Evolutionary conservation across 2,888 invertebrate species (phyloP), one percentile per base, ranked within the genome.

Genomic region (Seira musarum): DNA sequence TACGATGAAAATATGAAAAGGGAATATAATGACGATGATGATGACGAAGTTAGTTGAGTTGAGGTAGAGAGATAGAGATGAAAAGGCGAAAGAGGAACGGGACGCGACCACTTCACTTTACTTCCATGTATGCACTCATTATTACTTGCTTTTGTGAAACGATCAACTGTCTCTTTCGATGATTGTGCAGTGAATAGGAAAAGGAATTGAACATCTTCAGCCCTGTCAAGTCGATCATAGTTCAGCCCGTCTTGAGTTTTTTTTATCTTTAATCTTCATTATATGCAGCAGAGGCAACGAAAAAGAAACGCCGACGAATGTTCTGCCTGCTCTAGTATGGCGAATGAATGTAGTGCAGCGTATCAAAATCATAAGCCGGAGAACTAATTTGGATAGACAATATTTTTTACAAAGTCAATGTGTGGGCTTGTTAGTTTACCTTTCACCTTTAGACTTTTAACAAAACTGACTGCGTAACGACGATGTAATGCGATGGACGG

Each of bases 161-260:
- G 68, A 75, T 75, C 68, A 75, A 75, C 68, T 75, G 75, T 75
- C 75, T 68, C 30, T 68, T 75, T 68, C 19, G 68, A 68, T 75
- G 24, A 61, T 61, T 49, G 75, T 68, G 67, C 68, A 68, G 25
- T 68, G 57, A 68, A 68, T 68, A 68, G 68, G 68, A 74, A 40
- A 40, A 40, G 13, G 74, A 61, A 61, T 61, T 63, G 68, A 75
- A 68, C 68, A 68, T 75, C 75, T 75, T 75, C 67, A 63, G 53
- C 46, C 68, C 68, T 75, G 75, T 75, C 75, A 75, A 63, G 61
- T 75, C 68, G 35, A 75, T 75, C 75, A 68, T 61, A 63, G 61
- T 75, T 68, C 61, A 66, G 67, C 61, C 67, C n/a, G n/a, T n/a
- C n/a, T n/a, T n/a, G n/a, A 74, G 60, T 74, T 65, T 67, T 60